These are phyloP conservation scores for Cricetomys ansorgei DNA, from an alignment of 2,113 vertebrate species.

Conservation along the genomic window DNA sequence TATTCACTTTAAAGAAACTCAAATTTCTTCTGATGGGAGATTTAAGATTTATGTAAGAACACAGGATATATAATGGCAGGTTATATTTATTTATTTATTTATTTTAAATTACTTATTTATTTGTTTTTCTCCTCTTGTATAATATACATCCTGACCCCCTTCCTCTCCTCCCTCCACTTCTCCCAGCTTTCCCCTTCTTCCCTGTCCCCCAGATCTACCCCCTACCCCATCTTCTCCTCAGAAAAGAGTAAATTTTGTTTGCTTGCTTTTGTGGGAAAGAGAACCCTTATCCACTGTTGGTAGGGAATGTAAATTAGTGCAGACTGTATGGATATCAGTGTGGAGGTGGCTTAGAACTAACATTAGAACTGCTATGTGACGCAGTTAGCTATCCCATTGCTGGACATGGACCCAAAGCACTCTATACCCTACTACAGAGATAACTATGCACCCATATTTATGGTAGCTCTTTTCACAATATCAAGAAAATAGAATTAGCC, in stretches of 20 bases:
- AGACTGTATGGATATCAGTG: background rate
- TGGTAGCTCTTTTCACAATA: background rate
- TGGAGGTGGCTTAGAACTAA: background rate
- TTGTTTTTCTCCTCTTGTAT: too few species aligned
- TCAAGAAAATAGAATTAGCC: background rate
- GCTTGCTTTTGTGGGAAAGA: background rate
- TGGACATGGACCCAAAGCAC: background rate
- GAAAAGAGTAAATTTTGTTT: too few species aligned
- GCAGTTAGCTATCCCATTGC: background rate
- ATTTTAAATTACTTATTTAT: too few species aligned
- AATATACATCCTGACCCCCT: too few species aligned
- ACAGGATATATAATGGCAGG: background rate
- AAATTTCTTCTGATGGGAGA: background rate
- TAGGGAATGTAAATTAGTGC: background rate
- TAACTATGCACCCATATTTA: background rate
- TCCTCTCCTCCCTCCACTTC: too few species aligned
- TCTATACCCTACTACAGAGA: background rate
- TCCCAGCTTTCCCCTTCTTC: too few species aligned
- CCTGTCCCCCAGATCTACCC: too few species aligned
- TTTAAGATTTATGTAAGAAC: constrained; percentile 54
- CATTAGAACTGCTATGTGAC: too few species aligned
- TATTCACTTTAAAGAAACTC: background rate
- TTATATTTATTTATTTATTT: too few species aligned
- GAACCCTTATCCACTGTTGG: background rate
- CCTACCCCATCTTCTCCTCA: too few species aligned